phyloP scores from a whole-genome alignment of 2,113 vertebrate genomes.

The Ceyx melanurus region DNA sequence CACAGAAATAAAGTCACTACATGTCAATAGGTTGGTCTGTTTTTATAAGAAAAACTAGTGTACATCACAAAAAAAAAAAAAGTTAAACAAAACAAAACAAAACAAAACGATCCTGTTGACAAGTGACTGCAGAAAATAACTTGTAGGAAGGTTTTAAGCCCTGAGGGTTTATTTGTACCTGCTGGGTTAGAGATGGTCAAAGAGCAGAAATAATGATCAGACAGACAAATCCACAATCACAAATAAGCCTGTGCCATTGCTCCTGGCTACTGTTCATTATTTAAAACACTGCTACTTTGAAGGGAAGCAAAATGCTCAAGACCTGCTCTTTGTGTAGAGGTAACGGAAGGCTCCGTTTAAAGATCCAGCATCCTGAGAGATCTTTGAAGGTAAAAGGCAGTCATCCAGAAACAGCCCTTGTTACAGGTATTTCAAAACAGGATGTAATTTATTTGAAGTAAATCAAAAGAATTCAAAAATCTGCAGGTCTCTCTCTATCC shows the following conservation, averaged over 20 bases:
- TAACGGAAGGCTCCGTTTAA: background rate
- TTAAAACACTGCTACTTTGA: slow-evolving; percentile 14
- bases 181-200: background rate
- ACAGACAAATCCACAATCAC: slow-evolving; percentile 16
- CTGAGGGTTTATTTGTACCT: slow-evolving; percentile 38
- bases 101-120: background rate
- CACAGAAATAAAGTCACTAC: background rate
- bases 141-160: slow-evolving; percentile 31
- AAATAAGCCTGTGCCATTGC: slow-evolving; percentile 28
- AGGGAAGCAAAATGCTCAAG: background rate
- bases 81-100: background rate
- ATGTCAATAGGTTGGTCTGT: background rate
- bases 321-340: background rate
- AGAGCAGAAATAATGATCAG: slow-evolving; percentile 53
- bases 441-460: background rate
- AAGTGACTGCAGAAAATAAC: background rate
- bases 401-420: background rate
- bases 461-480: background rate
- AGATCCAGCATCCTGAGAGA: background rate
- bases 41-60: background rate
- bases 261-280: slow-evolving; percentile 43
- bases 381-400: background rate
- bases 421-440: background rate
- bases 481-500: background rate
- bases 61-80: background rate